Evolutionary conservation across 2,797 vertebrate genomes (phyloP).

Genomic region (Phataginus tetradactyla): DNA sequence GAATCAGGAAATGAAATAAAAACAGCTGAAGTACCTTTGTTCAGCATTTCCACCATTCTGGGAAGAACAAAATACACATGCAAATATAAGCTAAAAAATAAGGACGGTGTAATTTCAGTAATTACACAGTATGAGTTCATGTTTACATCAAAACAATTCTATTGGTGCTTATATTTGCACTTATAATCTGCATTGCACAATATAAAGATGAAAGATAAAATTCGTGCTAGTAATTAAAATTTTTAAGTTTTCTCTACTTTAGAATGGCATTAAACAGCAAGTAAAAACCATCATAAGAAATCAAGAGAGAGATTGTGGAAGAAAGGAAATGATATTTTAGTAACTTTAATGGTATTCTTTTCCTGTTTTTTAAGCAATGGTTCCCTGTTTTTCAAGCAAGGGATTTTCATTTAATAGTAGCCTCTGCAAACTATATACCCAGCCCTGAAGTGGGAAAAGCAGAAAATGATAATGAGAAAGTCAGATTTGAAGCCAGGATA

Average conservation of each 20-base stretch:
- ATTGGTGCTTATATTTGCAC: neutral
- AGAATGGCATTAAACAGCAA: neutral
- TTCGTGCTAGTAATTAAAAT: neutral
- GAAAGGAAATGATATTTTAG: neutral
- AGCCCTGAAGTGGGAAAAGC: neutral
- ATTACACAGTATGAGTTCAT: neutral
- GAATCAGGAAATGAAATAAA: neutral
- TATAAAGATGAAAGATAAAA: neutral
- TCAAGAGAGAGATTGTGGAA: neutral
- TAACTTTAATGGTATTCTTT: neutral
- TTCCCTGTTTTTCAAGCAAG: neutral
- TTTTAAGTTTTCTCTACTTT: neutral
- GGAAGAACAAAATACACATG: neutral
- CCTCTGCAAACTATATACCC: neutral
- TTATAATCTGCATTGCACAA: neutral
- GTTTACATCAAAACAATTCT: neutral
- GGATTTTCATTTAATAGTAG: neutral
- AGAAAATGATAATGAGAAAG: neutral
- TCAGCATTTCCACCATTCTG: neutral
- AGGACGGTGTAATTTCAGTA: neutral
- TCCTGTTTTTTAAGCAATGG: neutral
- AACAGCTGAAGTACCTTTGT: neutral
- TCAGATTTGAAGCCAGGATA: neutral
- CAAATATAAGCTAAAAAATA: neutral
- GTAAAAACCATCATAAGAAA: neutral